phyloP scores from a whole-genome alignment of 2,888 invertebrate species.

The Polietes domitor region DNA sequence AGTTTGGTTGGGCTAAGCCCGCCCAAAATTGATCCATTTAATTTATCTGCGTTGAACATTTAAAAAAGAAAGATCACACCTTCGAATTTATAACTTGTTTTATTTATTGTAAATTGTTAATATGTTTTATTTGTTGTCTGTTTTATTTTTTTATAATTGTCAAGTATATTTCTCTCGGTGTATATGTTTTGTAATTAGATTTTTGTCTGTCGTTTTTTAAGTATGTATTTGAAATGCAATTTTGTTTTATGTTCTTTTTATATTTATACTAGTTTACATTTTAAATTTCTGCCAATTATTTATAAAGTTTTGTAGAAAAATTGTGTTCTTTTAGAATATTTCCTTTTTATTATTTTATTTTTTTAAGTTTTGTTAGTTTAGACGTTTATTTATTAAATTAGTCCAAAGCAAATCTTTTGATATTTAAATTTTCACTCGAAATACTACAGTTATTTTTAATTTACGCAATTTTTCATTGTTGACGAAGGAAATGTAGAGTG shows the following conservation, averaged over 20 bases:
- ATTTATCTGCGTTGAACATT: no score
- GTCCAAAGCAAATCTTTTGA: conserved; percentile 5
- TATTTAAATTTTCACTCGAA: neutral
- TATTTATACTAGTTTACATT: conserved; percentile 1
- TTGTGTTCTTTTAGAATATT: conserved; percentile 25
- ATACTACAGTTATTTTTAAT: neutral
- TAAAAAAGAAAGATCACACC: neutral
- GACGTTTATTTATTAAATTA: conserved; percentile 24
- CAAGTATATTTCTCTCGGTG: conserved; percentile 29
- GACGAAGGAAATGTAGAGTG: neutral
- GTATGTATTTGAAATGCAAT: conserved; percentile 31
- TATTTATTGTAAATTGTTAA: conserved; percentile 23
- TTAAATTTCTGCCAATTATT: conserved; percentile 30
- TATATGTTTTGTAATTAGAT: conserved; percentile 21
- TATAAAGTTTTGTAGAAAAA: conserved; percentile 31
- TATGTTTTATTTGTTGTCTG: conserved; percentile 17
- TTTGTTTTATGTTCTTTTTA: neutral
- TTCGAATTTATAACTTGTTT: conserved; percentile 32
- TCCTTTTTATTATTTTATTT: neutral
- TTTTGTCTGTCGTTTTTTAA: conserved; percentile 15
- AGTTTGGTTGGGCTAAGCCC: no score
- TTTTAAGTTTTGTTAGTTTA: neutral
- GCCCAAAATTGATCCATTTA: no score
- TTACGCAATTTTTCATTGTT: neutral
- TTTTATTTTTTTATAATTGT: conserved; percentile 30